These are phyloP conservation scores for Amiota communis DNA, from an alignment of 2,888 invertebrate species.

Conservation along the genomic window DNA sequence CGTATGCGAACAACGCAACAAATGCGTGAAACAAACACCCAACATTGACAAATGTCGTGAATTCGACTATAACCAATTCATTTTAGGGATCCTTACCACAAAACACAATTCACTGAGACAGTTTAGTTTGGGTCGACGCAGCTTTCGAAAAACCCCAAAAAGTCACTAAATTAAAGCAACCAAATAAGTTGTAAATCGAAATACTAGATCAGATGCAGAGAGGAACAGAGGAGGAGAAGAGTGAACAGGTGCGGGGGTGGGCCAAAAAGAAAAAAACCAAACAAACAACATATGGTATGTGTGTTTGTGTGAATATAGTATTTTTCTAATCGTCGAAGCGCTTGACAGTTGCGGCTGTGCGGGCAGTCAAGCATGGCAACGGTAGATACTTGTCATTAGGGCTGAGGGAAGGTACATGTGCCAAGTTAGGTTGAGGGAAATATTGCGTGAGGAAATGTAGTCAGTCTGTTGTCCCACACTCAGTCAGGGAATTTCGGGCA, in stretches of 20 bases:
- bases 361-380: slow-evolving; percentile 7
- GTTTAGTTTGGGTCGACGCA: too few relatives aligned
- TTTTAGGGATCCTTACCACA: background rate
- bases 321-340: background rate
- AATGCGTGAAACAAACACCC: background rate
- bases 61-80: slow-evolving; percentile 18
- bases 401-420: background rate
- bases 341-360: slow-evolving; percentile 11
- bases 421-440: background rate
- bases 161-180: too few relatives aligned
- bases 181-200: too few relatives aligned
- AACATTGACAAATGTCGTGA: slow-evolving; percentile 24
- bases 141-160: too few relatives aligned
- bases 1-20: slow-evolving; percentile 29
- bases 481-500: slow-evolving; percentile 9
- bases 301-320: background rate
- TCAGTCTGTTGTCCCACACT: background rate
- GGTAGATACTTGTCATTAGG: too few relatives aligned
- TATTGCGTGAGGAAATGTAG: background rate
- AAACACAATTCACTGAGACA: background rate
- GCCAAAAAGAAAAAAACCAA: background rate
- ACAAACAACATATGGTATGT: background rate
- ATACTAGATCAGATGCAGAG: too few relatives aligned
- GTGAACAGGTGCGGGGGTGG: background rate
- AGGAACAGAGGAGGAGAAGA: background rate